Percentiles rank a stretch among this genome's conserved stretches.
Evolutionary conservation across 2,113 vertebrate species (phyloP).

Genomic region (Nibea coibor): DNA sequence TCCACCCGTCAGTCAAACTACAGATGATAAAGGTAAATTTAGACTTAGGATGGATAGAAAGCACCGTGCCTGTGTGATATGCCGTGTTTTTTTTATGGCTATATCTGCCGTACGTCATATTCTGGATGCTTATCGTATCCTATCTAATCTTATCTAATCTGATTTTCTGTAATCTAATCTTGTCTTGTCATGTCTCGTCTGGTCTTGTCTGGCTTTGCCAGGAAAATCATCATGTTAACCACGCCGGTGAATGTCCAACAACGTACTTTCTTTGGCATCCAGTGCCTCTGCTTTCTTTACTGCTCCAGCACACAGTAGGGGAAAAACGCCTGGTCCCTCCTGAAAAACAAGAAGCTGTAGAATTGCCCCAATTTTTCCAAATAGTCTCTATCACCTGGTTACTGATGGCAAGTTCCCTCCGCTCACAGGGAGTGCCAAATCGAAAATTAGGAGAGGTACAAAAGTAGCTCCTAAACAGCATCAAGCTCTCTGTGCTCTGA

Average conservation of each 20-base stretch:
- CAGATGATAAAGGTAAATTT: conserved; percentile 42
- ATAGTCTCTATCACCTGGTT: background rate
- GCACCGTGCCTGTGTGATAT: background rate
- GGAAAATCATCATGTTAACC: conserved; percentile 21
- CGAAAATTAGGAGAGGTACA: background rate
- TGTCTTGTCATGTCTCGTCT: background rate
- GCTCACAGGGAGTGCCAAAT: background rate
- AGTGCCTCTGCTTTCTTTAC: background rate
- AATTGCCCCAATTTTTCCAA: background rate
- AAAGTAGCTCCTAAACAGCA: background rate
- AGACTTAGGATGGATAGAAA: conserved; percentile 31
- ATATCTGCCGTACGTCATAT: conserved; percentile 8
- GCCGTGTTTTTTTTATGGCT: background rate
- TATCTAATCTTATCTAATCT: conserved; percentile 37
- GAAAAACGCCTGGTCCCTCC: background rate
- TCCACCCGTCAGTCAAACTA: conserved; percentile 53
- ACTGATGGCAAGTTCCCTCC: background rate
- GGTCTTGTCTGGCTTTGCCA: conserved; percentile 10
- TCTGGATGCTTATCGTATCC: conserved; percentile 27
- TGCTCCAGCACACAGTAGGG: background rate
- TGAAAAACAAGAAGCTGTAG: background rate
- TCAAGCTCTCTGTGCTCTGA: background rate
- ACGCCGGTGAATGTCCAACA: conserved; percentile 7
- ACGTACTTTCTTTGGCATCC: background rate
- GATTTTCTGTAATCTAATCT: conserved; percentile 36